Evolutionary conservation across 2,797 vertebrate species (phyloP), one percentile per base, ranked within the genome.

Genomic region (Lepilemur ruficaudatus): DNA sequence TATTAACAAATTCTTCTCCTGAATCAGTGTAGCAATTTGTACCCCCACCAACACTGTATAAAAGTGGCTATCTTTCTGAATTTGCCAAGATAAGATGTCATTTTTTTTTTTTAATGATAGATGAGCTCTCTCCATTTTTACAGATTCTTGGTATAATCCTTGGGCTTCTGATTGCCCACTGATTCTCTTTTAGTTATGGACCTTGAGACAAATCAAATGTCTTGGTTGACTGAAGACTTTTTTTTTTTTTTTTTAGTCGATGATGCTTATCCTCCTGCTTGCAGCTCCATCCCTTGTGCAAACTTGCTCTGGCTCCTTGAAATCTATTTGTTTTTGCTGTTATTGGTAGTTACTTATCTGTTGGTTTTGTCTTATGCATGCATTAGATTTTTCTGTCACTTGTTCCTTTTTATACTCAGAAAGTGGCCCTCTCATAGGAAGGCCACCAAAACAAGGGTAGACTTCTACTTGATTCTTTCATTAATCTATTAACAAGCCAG

Each of bases 371-470:
- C 38, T 93, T 75, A 61, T 7, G 3, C 32, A 43, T 75, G 22
- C 7, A 22, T 32, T 79, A 35, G 46, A 38, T 61, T 93, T 95
- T 81, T 85, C 59, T 81, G 61, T 78, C 57, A 50, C 23, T 63
- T 84, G 1, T 13, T 90, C 18, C 73, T 80, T 92, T 96, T 48
- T 93, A 59, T 96, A 30, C 32, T 30, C n/a, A 91, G 52, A 86
- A 80, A 89, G 17, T 86, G 11, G 43, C 30, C 38, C 57, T 20
- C 13, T 92, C 32, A 8, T 7, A 61, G 65, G 38, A 72, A 72
- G 52, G 14, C 10, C 35, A 87, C 52, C 23, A 63, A 52, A 93
- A n/a, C 12, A 67, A 72, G 14, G 5, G 30, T 14, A 73, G n/a
- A 35, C 10, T 14, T 95, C 43, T 52, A 32, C 38, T 79, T 25